Evolutionary conservation across 2,888 invertebrate species (phyloP), one percentile per base, ranked within the genome.

Genomic region (Brenthis hecate): DNA sequence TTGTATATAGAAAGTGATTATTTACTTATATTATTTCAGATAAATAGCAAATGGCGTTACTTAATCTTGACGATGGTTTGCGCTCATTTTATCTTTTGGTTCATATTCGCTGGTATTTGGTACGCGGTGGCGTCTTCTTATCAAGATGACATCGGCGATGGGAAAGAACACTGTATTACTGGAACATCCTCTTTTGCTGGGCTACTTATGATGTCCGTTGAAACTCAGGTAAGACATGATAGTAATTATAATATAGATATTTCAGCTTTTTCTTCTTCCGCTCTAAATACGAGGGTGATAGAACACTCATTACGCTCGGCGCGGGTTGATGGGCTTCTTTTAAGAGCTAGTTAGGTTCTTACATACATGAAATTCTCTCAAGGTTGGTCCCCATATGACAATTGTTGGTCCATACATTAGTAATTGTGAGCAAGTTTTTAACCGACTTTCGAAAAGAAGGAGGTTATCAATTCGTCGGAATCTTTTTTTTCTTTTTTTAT

Each of bases 171-270:
- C 70, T 95, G 95, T 73, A 92, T 95, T 48, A 91, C 89, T 5
- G 95, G 95, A 0, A 94, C 95, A 0, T 87, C 91, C 0, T 93
- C 93, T 16, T 95, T 95, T 69, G 94, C 94, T 43, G 95, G 95
- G 0, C 92, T 95, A 71, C 94, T 98, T 71, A 94, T 98, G 83
- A 97, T 98, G 93, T 96, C 97, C 55, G 95, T 98, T 70, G 98
- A 98, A 85, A 97, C 97, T 0, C 97, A 97, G 90, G 96, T 96
- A 79, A 43, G 8, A 6, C 5, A 16, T 47, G 36, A 57, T 19
- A 3, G 3, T 13, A 13, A 48, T n/a, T 19, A 43, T 55, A 6
- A 55, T 28, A 23, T 19, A 23, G 11, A 23, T 53, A 14, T 53
- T 6, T 53, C 3, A 54, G 32, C 11, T n/a, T 8, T 23, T 13